A percentile compares a stretch with the other conserved stretches of the same genome.
Conservation (phyloP, 2,797 vertebrate species). For the Sebastiscus albofasciatus region DNA sequence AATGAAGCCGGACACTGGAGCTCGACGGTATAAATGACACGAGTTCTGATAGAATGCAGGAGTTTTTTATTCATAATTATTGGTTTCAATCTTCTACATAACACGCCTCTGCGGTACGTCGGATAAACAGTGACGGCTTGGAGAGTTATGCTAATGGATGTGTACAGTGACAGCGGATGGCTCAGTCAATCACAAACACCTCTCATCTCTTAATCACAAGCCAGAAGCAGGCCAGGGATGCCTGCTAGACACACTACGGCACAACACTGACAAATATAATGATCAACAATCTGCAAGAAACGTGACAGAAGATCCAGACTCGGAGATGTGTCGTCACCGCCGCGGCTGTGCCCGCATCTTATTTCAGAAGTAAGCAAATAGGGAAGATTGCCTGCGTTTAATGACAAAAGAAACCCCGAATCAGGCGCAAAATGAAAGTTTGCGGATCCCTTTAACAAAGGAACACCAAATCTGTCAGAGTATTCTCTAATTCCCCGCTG, state of each 20-base stretch:
- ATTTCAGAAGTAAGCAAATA: conserved; percentile 50
- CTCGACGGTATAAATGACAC: conserved; percentile 51
- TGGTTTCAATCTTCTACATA: conserved; percentile 52
- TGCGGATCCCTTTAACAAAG: conserved; percentile 63
- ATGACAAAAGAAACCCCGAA: conserved; percentile 63
- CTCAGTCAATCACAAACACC: conserved; percentile 78
- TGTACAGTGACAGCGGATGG: conserved; percentile 73
- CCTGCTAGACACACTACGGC: conserved; percentile 56
- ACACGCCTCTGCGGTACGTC: conserved; percentile 15
- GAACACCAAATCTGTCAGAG: conserved; percentile 58
- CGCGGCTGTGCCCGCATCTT: conserved; percentile 17
- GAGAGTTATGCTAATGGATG: conserved; percentile 74
- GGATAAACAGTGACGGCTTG: conserved; percentile 58
- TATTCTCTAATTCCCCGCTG: conserved; percentile 57
- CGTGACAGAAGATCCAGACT: conserved; percentile 45
- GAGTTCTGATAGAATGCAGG: conserved; percentile 63
- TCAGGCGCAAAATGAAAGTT: conserved; percentile 64
- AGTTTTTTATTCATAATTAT: conserved; percentile 68
- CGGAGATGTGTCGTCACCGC: conserved; percentile 11
- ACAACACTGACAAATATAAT: conserved; percentile 70
- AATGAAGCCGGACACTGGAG: conserved; percentile 64
- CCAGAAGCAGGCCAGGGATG: conserved; percentile 74
- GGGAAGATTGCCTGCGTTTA: conserved; percentile 49
- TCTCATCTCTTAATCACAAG: conserved; percentile 80
- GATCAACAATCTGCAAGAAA: conserved; percentile 60